These are phyloP conservation scores for Latrodectus geometricus DNA, from an alignment of 1,140 invertebrate species.

Conservation along the genomic window DNA sequence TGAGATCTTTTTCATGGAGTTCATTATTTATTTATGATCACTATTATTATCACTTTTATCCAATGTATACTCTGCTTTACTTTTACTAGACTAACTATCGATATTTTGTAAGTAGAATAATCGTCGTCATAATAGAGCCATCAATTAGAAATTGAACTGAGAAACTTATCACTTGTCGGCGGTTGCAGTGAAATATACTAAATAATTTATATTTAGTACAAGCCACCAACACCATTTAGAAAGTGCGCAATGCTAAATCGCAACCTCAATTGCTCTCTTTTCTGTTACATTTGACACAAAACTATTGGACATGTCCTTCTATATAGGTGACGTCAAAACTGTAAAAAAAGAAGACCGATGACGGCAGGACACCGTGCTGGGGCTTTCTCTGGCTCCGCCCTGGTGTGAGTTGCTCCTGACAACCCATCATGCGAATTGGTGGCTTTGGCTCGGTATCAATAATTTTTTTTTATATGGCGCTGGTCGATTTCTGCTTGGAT, in stretches of 20 bases:
- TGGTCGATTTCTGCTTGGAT: not conserved
- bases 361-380: not conserved
- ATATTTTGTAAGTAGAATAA: too few species aligned
- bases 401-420: slow-evolving; percentile 11
- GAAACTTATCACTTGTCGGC: too few species aligned
- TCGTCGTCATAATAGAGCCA: too few species aligned
- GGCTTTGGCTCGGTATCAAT: slow-evolving; percentile 3
- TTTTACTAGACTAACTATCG: too few species aligned
- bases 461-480: not conserved
- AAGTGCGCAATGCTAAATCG: not conserved
- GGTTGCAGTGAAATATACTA: too few species aligned
- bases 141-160: too few species aligned
- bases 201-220: too few species aligned
- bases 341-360: not conserved
- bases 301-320: not conserved
- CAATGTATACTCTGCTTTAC: too few species aligned
- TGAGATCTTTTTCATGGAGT: too few species aligned
- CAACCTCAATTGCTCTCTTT: not conserved
- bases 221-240: too few species aligned
- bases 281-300: not conserved
- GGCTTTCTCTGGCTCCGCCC: not conserved
- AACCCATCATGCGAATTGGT: slow-evolving; percentile 25
- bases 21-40: too few species aligned
- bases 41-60: too few species aligned
- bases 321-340: not conserved